Conservation (phyloP, 1,140 invertebrate genomes). For the Drosophila rufa region DNA sequence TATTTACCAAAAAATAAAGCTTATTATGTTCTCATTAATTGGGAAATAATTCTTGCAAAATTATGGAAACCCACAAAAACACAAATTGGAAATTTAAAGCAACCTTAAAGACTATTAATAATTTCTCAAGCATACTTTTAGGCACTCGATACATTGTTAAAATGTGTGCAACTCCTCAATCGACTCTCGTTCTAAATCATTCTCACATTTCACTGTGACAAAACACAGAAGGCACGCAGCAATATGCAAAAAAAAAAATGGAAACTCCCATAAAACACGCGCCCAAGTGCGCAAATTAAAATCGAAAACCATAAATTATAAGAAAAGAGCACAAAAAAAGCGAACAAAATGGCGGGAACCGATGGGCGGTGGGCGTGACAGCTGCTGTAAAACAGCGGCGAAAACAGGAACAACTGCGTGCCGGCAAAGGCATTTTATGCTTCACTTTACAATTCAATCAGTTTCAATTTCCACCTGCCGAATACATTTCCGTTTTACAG, state of each 20-base stretch:
- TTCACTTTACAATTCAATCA: constrained; percentile 81
- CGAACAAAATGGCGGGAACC: constrained; percentile 3
- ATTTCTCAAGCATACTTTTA: too few relatives aligned
- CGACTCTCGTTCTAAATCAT: constrained; percentile 55
- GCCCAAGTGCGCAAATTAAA: constrained; percentile 74
- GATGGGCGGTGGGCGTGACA: constrained; percentile 17
- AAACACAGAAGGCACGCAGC: constrained; percentile 39
- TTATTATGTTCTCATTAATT: too few relatives aligned
- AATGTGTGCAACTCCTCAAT: background rate
- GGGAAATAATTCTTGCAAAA: background rate
- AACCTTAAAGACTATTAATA: background rate
- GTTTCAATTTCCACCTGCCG: constrained; percentile 82
- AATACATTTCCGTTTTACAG: constrained; percentile 79
- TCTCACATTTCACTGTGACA: constrained; percentile 54
- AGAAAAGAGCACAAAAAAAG: constrained; percentile 4
- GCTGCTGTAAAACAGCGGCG: constrained; percentile 50
- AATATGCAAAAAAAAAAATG: constrained; percentile 52
- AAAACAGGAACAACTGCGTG: constrained; percentile 30
- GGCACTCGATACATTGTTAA: background rate
- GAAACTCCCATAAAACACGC: constrained; percentile 64
- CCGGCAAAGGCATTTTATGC: constrained; percentile 67
- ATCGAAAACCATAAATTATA: constrained; percentile 78
- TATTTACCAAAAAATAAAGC: too few relatives aligned
- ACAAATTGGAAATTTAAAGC: background rate
- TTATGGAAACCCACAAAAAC: too few relatives aligned